Evolutionary conservation across 2,113 vertebrate species (phyloP), one percentile per base, ranked within the genome.

Genomic region (Propithecus coquereli): DNA sequence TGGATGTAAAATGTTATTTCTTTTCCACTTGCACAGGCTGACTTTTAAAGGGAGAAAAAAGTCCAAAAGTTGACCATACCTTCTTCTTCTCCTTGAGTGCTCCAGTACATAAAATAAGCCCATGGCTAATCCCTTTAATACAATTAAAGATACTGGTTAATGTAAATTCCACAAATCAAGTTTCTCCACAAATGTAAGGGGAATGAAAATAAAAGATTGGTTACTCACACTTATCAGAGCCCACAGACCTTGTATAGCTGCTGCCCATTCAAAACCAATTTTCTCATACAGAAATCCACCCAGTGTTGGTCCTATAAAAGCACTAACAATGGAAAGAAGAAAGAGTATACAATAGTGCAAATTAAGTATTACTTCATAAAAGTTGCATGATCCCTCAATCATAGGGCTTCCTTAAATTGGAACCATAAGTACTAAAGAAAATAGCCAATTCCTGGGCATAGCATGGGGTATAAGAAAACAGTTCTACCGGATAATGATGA

Each of bases 221-320:
- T 61, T 96, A 99, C 99, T 99, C 98, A 99, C 99, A 96, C 98
- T 98, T 81, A 99, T 57, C 80, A 99, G 97, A 3, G 98, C 94
- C 98, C 99, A 97, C 12, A 97, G 98, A 94, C 99, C 99, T 97
- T 99, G 99, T 25, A 99, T 59, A 40, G 97, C 96, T 43, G 99
- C 98, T 0, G 99, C 99, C 99, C 99, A 99, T 91, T 99, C 98
- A 95, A 99, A 99, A 95, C 97, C 98, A 66, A 99, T 98, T 45
- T 98, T 98, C 66, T 99, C 99, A 90, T 99, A 99, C 54, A 99
- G 97, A 94, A 99, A 98, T 81, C 99, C 99, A 59, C 99, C 99
- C 18, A 99, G 82, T 0, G 97, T 98, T 1, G 99, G 99, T 45
- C 99, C 99, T 90, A 99, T 97, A 97, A 99, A 99, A 98, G 98